These are phyloP conservation scores for Osmerus eperlanus DNA, from an alignment of 2,113 vertebrate genomes.

Conservation along the genomic window DNA sequence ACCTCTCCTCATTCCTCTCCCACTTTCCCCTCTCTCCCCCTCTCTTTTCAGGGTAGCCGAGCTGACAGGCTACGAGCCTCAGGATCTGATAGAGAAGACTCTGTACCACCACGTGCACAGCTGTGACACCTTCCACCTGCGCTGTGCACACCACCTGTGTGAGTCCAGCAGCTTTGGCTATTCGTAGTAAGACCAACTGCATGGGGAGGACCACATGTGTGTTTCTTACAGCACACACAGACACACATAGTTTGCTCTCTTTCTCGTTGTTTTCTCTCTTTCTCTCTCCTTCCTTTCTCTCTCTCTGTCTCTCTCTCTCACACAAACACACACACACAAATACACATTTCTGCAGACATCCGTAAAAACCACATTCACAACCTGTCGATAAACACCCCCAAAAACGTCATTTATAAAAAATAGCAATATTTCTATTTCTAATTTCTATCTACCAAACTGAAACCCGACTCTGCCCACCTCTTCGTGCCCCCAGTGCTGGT, in stretches of 20 bases:
- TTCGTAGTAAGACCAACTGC: slow-evolving; percentile 3
- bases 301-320: not conserved
- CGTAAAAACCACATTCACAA: not conserved
- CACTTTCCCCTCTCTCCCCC: slow-evolving; percentile 9
- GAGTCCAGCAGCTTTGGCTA: slow-evolving; percentile 67
- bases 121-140: slow-evolving; percentile 97
- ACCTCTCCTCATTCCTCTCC: not conserved
- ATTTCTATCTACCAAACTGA: not conserved
- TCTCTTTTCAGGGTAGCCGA: slow-evolving; percentile 85
- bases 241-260: not conserved
- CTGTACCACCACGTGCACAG: slow-evolving; percentile 97
- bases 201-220: not conserved
- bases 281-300: not conserved
- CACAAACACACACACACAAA: slow-evolving; percentile 19
- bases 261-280: not conserved
- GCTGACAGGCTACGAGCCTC: slow-evolving; percentile 95
- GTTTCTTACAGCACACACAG: not conserved
- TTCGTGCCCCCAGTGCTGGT: slow-evolving; percentile 82
- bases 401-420: not conserved
- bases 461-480: not conserved
- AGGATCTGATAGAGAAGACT: slow-evolving; percentile 98
- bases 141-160: slow-evolving; percentile 95
- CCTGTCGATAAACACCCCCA: not conserved
- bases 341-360: slow-evolving; percentile 6
- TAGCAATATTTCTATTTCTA: no score